Percentiles rank a stretch among this genome's conserved stretches.
These are phyloP conservation scores for Rhyacichthys aspro DNA, from an alignment of 2,797 vertebrate species.

Conservation along the genomic window DNA sequence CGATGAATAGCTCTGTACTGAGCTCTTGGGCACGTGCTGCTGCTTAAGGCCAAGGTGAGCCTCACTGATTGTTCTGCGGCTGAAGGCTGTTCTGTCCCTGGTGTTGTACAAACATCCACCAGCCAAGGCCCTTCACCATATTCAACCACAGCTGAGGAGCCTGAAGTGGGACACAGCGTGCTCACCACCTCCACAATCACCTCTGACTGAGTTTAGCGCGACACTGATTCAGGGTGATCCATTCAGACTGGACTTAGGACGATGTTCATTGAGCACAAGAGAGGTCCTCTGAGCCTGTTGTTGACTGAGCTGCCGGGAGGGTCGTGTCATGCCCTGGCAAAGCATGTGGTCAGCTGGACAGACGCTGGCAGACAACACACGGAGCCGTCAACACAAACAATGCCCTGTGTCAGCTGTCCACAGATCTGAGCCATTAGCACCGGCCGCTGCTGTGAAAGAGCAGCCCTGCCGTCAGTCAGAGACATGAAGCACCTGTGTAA, in stretches of 20 bases:
- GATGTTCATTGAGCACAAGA: constrained; percentile 20
- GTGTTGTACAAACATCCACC: constrained; percentile 40
- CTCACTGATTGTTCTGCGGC: constrained; percentile 18
- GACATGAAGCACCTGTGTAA: constrained; percentile 26
- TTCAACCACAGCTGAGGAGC: constrained; percentile 9
- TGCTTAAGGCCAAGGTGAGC: constrained; percentile 19
- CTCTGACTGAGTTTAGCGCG: constrained; percentile 25
- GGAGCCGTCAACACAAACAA: constrained; percentile 45
- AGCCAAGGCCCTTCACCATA: constrained; percentile 5
- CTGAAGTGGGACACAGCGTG: constrained; percentile 30
- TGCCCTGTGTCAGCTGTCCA: constrained; percentile 43
- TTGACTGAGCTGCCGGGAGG: constrained; percentile 26
- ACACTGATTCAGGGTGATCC: constrained; percentile 42
- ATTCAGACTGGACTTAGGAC: constrained; percentile 19
- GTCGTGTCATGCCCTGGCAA: constrained; percentile 8
- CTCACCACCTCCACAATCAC: constrained; percentile 36
- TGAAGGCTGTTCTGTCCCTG: constrained; percentile 44
- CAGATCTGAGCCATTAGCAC: constrained; percentile 22
- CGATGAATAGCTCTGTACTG: constrained; percentile 1
- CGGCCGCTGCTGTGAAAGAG: constrained; percentile 3
- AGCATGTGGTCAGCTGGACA: constrained; percentile 27
- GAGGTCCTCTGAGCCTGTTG: constrained; percentile 22
- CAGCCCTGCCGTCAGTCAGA: constrained; percentile 11
- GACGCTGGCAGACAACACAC: constrained; percentile 33
- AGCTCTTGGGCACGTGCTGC: not conserved